Percentiles rank a stretch among this genome's conserved stretches.
Conservation (phyloP, 1,140 invertebrate genomes). For the Tenebrio molitor region DNA sequence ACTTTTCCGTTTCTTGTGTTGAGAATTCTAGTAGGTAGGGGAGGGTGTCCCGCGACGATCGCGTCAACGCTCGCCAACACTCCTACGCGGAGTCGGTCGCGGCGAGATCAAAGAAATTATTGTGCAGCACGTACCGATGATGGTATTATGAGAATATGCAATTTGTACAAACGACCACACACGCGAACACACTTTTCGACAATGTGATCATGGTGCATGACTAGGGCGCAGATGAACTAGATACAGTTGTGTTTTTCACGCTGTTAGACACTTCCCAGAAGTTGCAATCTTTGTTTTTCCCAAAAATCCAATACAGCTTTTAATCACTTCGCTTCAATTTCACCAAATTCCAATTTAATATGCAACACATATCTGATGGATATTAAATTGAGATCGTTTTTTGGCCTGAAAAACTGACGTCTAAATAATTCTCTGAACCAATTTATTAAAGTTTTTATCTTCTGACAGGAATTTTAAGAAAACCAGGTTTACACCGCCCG, state of each 20-base stretch:
- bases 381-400: no score
- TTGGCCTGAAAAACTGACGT: no score
- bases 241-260: not conserved
- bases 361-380: no score
- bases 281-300: no score
- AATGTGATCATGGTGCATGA: not conserved
- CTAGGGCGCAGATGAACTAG: not conserved
- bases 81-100: conserved; percentile 45
- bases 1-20: conserved; percentile 5
- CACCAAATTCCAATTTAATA: no score
- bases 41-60: conserved; percentile 45
- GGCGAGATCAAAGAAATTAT: conserved; percentile 57
- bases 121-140: conserved; percentile 53
- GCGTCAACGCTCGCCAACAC: conserved; percentile 29
- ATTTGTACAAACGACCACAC: conserved; percentile 59
- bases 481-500: no score
- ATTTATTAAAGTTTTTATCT: no score
- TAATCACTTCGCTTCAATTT: no score
- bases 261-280: no score
- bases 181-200: conserved; percentile 1
- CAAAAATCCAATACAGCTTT: no score
- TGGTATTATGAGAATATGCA: conserved; percentile 56
- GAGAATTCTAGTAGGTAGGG: conserved; percentile 47
- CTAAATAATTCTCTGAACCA: no score
- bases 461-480: no score